phyloP scores from a whole-genome alignment of 2,797 vertebrate genomes.

The Myotis daubentonii region DNA sequence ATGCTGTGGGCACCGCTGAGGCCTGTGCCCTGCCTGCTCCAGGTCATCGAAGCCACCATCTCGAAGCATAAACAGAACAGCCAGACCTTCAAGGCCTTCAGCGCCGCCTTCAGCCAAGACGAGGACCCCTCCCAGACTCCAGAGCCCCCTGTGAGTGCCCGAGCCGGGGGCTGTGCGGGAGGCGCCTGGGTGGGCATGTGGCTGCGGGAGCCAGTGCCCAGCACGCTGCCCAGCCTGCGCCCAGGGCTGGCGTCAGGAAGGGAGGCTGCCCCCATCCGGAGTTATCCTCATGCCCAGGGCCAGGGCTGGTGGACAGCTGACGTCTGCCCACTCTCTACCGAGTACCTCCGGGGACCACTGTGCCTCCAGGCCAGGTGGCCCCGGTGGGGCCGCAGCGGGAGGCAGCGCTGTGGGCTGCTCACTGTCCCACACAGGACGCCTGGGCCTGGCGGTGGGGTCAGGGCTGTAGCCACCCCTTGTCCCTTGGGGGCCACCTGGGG shows the following conservation, averaged over 20 bases:
- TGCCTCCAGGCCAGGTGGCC: accelerated
- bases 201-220: neutral
- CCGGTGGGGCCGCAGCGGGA: neutral
- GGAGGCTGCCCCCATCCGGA: neutral
- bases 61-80: constrained; percentile 98
- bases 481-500: accelerated
- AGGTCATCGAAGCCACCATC: constrained; percentile 96
- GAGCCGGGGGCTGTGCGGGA: neutral
- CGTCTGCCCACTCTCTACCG: neutral
- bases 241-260: neutral
- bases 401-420: neutral
- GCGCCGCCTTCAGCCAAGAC: constrained; percentile 92
- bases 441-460: neutral
- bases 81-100: constrained; percentile 96
- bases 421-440: neutral
- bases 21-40: constrained; percentile 8
- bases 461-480: neutral
- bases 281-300: neutral
- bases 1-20: neutral
- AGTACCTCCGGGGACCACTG: neutral
- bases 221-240: neutral
- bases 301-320: neutral
- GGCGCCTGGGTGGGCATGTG: neutral
- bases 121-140: constrained; percentile 88
- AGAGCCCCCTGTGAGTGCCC: constrained; percentile 90